Base-by-base conservation (phyloP, 2,113 vertebrate genomes). In the Pedetes capensis region DNA sequence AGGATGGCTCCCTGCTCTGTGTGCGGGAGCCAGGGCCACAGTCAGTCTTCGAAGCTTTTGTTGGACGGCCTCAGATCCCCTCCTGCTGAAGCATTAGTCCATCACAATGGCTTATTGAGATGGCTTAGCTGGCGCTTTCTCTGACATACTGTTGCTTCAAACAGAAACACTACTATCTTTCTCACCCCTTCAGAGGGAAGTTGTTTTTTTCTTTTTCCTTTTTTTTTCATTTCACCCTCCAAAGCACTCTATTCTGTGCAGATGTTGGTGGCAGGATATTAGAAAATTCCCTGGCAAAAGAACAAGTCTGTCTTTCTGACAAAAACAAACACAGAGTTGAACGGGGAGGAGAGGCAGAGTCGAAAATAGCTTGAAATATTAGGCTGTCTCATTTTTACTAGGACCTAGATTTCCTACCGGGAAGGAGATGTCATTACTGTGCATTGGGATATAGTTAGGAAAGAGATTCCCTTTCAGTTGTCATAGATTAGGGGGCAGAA, bases 201-300 rank as follows among this genome's bases (percentile, higher is more conserved):
- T 29, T 32, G 87, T 94, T 93, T 71, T 55, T 57, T 39, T 64
- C 83, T 95, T 86, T 78, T n/a, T n/a, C n/a, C n/a, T 71, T 55
- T 57, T 39, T 64, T 86, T 95, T 86, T 78, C 22, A 57, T 93
- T 74, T 87, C 49, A 86, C 32, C n/a, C 81, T 96, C 72, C 34
- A 92, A 95, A 93, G 44, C 29, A 63, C 74, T 47, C 95, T 97
- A 85, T 96, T 93, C 93, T 93, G 86, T 68, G 88, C 95, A 94
- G 96, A 96, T 94, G 93, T 66, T 93, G 89, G 90, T 49, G 87
- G 75, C 89, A 94, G 84, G 92, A 94, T 76, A 89, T n/a, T 96
- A 93, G 96, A 86, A 96, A 93, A 87, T 95, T 79, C 88, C 64
- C 51, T 95, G 91, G 86, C 91, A 91, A 32, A 86, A 53, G 53